Conservation (phyloP, 2,797 vertebrate species). For the Hapalemur alaotrensis region DNA sequence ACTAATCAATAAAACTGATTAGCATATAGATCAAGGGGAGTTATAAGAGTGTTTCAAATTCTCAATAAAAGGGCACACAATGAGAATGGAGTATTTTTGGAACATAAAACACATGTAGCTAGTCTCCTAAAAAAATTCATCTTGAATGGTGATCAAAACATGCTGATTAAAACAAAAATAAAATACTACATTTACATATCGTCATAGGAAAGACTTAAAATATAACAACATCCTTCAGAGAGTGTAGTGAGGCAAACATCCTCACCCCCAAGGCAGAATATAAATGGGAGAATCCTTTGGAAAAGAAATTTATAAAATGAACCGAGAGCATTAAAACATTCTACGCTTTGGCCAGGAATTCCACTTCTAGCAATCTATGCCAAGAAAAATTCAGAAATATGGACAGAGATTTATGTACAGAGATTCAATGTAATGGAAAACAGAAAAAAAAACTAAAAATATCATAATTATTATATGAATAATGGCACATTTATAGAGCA, state of each 20-base stretch:
- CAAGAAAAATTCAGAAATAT: conserved; percentile 69
- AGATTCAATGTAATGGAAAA: conserved; percentile 57
- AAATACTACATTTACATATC: conserved; percentile 10
- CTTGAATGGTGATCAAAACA: background rate
- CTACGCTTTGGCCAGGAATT: conserved; percentile 41
- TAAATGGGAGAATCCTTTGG: background rate
- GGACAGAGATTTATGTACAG: conserved; percentile 60
- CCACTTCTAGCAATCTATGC: conserved; percentile 47
- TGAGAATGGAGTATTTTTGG: conserved; percentile 14
- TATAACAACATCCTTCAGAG: background rate
- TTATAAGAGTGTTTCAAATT: conserved; percentile 43
- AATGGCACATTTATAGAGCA: conserved; percentile 63
- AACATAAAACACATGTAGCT: conserved; percentile 1
- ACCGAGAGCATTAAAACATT: conserved; percentile 56
- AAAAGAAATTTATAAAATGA: conserved; percentile 49
- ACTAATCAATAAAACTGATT: conserved; percentile 17
- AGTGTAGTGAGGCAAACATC: background rate
- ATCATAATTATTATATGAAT: conserved; percentile 51
- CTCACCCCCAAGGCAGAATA: background rate
- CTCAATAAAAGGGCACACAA: background rate
- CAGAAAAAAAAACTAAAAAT: conserved; percentile 47
- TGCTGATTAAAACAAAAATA: conserved; percentile 34
- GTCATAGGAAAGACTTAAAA: background rate
- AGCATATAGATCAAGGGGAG: conserved; percentile 2
- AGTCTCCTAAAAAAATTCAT: background rate